Evolutionary conservation across 2,113 vertebrate species (phyloP), one percentile per base, ranked within the genome.

Genomic region (Dicrurus megarhynchus): DNA sequence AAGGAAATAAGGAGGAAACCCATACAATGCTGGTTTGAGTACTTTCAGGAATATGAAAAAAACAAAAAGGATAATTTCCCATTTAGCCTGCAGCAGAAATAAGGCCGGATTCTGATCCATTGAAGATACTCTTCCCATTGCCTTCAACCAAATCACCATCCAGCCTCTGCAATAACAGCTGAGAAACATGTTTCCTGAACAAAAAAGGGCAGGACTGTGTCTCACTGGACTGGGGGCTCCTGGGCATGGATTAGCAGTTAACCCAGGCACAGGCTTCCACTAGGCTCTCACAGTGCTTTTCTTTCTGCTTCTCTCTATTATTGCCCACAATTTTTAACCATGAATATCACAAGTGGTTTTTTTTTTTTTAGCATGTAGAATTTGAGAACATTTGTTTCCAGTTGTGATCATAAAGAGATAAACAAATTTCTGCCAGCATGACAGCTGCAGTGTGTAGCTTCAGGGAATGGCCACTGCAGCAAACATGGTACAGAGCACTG

Each of bases 1-100:
- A 94, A 95, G 95, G 95, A 94, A 97, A 96, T 96, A 95, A 96
- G 68, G 42, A 88, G 87, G 82, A 95, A 94, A 93, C 78, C 18
- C 92, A 71, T 87, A 93, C 90, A 92, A 71, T 70, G 92, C 79
- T 96, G 85, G 83, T 93, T 96, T 75, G 60, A 93, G 92, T 93
- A 86, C 76, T 90, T 94, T 90, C 85, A 95, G 59, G 52, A 84
- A 77, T 86, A 93, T 33, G 39, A 70, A 84, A 35, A 71, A 59
- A 87, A 44, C 32, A 14, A 55, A 39, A 55, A 85, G 22, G 79
- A 84, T 94, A 92, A 96, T 96, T 95, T 96, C 95, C 93, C 95
- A 96, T 96, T 81, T 94, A 84, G 95, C 96, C 95, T 92, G 83
- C n/a, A 92, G 95, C 71, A 83, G 79, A 94, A 96, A 75, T 86